Percentiles rank a stretch among this genome's conserved stretches.
These are phyloP conservation scores for Brachypalpus laphriformis DNA, from an alignment of 2,888 invertebrate species.

Conservation along the genomic window DNA sequence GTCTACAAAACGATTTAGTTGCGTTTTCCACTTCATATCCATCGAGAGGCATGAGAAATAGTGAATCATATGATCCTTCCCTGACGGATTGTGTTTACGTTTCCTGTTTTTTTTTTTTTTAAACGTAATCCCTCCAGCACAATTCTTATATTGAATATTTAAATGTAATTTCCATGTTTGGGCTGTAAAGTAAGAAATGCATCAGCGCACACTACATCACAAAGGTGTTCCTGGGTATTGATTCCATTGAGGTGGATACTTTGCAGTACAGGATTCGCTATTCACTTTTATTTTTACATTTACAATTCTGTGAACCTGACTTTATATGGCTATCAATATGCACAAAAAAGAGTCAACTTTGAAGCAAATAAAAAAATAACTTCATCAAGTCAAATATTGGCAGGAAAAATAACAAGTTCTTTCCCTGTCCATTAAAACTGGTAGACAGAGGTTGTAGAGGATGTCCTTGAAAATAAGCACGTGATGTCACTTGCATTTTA, in stretches of 20 bases:
- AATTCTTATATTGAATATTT: slow-evolving; percentile 2
- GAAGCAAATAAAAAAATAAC: slow-evolving; percentile 25
- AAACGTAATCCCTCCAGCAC: background rate
- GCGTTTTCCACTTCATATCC: too few relatives aligned
- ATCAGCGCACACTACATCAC: slow-evolving; percentile 16
- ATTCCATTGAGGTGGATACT: background rate
- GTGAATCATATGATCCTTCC: too few relatives aligned
- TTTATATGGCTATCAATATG: slow-evolving; percentile 33
- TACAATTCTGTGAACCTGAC: background rate
- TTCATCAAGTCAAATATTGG: slow-evolving; percentile 35
- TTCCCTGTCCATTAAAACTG: slow-evolving; percentile 7
- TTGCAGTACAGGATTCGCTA: background rate
- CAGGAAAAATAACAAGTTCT: slow-evolving; percentile 29
- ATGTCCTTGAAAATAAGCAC: slow-evolving; percentile 16
- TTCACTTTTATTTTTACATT: background rate
- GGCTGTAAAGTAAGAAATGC: slow-evolving; percentile 38
- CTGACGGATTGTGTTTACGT: too few relatives aligned
- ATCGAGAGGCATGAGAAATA: too few relatives aligned
- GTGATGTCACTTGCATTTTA: background rate
- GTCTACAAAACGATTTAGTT: too few relatives aligned
- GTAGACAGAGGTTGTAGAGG: background rate
- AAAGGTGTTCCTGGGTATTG: background rate
- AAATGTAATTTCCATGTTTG: slow-evolving; percentile 46
- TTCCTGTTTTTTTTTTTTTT: background rate
- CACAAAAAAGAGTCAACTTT: slow-evolving; percentile 21